A percentile compares a stretch with the other conserved stretches of the same genome.
These are phyloP conservation scores for Aricia artaxerxes DNA, from an alignment of 2,888 invertebrate species.

Conservation along the genomic window DNA sequence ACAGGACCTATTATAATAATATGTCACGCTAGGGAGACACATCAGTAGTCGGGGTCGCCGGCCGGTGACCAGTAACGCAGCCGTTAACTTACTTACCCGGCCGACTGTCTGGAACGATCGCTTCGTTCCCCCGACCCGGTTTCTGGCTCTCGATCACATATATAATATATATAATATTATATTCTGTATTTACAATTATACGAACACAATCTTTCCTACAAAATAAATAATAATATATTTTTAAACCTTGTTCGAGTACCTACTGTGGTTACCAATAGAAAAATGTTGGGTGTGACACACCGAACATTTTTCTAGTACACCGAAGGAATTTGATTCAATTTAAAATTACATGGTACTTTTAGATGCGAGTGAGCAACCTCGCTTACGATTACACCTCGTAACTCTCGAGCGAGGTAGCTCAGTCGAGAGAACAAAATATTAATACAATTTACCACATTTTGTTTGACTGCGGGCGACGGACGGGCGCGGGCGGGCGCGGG, in stretches of 20 bases:
- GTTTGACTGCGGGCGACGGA: background rate
- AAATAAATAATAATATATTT: background rate
- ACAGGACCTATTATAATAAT: background rate
- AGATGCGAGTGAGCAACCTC: background rate
- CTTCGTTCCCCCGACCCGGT: background rate
- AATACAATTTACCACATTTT: conserved; percentile 1
- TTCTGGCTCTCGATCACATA: background rate
- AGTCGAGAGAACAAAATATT: background rate
- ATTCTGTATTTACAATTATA: background rate
- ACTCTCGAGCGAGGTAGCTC: background rate
- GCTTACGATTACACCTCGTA: background rate
- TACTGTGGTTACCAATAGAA: too few relatives aligned
- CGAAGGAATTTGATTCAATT: background rate
- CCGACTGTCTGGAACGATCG: background rate
- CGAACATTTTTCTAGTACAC: too few relatives aligned
- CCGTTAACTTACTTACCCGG: background rate
- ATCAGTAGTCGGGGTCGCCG: background rate
- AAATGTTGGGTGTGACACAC: background rate
- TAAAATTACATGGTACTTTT: background rate
- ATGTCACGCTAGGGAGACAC: background rate
- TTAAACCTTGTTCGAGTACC: too few relatives aligned
- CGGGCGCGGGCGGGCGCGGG: background rate
- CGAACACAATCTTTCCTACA: background rate
- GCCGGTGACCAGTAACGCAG: background rate
- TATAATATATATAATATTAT: background rate